Percentiles rank a stretch among this genome's conserved stretches.
These are phyloP conservation scores for Sphenopsis melanotis DNA, from an alignment of 2,797 vertebrate species.

Conservation along the genomic window DNA sequence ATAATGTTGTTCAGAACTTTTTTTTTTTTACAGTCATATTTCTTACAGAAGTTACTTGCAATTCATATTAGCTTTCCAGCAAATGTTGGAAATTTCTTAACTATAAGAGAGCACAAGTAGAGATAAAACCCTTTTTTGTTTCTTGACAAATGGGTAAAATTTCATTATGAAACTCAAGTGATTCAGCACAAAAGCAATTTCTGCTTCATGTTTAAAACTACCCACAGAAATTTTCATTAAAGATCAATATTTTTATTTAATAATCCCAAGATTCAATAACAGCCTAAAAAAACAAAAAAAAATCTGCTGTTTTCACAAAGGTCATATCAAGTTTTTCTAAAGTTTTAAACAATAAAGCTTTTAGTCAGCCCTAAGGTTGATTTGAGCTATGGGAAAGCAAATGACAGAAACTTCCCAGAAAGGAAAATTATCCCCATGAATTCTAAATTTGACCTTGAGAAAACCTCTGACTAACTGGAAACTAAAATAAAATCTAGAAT, in stretches of 20 bases:
- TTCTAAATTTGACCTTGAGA: not conserved
- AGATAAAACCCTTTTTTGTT: not conserved
- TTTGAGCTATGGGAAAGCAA: not conserved
- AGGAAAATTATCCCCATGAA: not conserved
- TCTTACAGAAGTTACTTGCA: not conserved
- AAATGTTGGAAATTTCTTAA: not conserved
- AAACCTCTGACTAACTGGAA: not conserved
- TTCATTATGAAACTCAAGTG: not conserved
- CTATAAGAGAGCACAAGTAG: not conserved
- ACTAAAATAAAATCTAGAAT: not conserved
- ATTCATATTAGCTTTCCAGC: not conserved
- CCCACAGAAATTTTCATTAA: not conserved
- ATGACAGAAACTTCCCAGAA: not conserved
- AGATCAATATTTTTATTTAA: not conserved
- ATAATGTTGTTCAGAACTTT: not conserved
- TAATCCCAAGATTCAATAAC: not conserved
- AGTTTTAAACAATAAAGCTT: not conserved
- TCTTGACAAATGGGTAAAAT: not conserved
- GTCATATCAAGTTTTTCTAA: not conserved
- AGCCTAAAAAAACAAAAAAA: not conserved
- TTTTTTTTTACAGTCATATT: not conserved
- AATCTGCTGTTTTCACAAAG: not conserved
- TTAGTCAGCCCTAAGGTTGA: not conserved
- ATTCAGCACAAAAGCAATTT: not conserved
- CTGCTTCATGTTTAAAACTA: not conserved